Conservation (phyloP, 2,113 vertebrate genomes). For the Lagopus muta region DNA sequence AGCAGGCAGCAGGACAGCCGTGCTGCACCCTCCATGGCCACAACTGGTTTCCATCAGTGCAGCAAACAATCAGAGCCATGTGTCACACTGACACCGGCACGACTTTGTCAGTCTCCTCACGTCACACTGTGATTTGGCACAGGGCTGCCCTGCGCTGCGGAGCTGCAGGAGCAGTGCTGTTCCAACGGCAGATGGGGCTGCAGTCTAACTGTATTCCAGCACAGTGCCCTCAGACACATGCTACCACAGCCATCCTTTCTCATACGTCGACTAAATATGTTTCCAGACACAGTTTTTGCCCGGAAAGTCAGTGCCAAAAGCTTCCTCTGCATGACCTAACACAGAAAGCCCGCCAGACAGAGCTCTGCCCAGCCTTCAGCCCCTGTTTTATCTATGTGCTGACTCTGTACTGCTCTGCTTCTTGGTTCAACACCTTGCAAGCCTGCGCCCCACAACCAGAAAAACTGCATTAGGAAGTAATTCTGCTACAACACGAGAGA, state of each 20-base stretch:
- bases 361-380: conserved; percentile 15
- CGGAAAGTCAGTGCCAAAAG: conserved; percentile 58
- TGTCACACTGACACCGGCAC: neutral
- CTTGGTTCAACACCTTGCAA: neutral
- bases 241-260: conserved; percentile 39
- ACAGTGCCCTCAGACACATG: neutral
- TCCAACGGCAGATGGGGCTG: conserved; percentile 80
- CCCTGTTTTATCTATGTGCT: neutral
- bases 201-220: conserved; percentile 60
- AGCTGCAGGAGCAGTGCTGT: conserved; percentile 12
- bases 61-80: neutral
- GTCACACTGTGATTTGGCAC: conserved; percentile 12
- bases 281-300: conserved; percentile 70
- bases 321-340: conserved; percentile 39
- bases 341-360: neutral
- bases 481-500: neutral
- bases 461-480: conserved; percentile 18
- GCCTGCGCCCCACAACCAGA: neutral
- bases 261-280: conserved; percentile 54
- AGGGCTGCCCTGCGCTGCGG: neutral
- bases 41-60: neutral
- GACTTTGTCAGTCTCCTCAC: conserved; percentile 19
- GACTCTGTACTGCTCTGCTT: neutral
- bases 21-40: neutral
- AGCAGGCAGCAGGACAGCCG: neutral